A percentile compares a stretch with the other conserved stretches of the same genome.
Evolutionary conservation across 2,888 invertebrate species (phyloP).

Genomic region (Calameuta pallipes): DNA sequence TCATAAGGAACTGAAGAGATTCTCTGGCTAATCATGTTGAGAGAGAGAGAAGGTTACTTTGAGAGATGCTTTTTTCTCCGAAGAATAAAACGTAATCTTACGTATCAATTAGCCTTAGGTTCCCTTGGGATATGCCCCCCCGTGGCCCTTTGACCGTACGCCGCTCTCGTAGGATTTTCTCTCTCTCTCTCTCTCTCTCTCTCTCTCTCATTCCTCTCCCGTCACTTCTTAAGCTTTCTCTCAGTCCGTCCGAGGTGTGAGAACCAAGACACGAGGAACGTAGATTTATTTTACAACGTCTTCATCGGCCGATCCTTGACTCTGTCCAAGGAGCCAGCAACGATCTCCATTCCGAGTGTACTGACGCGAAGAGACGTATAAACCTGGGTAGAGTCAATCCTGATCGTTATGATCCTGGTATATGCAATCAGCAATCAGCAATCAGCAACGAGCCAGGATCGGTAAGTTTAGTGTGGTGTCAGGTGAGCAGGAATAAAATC

Average conservation of each 20-base stretch:
- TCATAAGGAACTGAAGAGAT: no score
- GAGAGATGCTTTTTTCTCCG: no score
- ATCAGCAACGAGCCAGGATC: background rate
- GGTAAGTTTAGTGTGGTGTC: no score
- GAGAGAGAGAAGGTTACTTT: constrained; percentile 11
- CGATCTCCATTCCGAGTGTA: background rate
- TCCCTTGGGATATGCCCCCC: constrained; percentile 64
- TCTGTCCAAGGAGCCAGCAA: no score
- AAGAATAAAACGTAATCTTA: constrained; percentile 60
- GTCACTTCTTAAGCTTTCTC: constrained; percentile 1
- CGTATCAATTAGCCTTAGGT: constrained; percentile 66
- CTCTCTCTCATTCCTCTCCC: constrained; percentile 15
- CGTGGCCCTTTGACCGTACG: constrained; percentile 66
- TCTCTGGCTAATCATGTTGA: constrained; percentile 2
- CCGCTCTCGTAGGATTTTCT: constrained; percentile 45
- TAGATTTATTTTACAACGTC: constrained; percentile 59
- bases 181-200: constrained; percentile 25
- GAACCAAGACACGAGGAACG: constrained; percentile 55
- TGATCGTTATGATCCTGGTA: no score
- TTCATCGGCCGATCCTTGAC: constrained; percentile 44
- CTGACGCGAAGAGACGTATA: background rate
- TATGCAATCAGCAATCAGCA: background rate
- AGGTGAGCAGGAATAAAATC: background rate
- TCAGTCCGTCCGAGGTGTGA: constrained; percentile 54
- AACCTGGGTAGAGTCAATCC: no score